Percentiles rank a stretch among this genome's conserved stretches.
Evolutionary conservation across 2,113 vertebrate species (phyloP).

Genomic region (Thryonomys swinderianus): DNA sequence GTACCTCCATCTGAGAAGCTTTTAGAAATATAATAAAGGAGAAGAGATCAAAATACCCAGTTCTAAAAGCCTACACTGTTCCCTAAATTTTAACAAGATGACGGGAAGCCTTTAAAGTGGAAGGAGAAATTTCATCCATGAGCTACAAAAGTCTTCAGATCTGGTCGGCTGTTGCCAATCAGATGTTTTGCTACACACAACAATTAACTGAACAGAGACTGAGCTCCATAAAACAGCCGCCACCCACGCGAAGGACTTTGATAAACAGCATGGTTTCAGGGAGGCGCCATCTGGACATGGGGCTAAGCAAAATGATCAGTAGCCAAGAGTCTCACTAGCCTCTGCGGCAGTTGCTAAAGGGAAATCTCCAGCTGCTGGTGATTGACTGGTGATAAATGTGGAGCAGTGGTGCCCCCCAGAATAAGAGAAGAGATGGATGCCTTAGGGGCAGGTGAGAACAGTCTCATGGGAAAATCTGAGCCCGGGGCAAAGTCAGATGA

Average conservation of each 20-base stretch:
- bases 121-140: not conserved
- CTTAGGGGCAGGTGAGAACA: accelerated
- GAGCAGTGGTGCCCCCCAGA: not conserved
- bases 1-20: not conserved
- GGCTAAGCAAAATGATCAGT: not conserved
- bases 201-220: not conserved
- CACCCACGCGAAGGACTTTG: not conserved
- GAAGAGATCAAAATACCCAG: not conserved
- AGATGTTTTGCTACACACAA: not conserved
- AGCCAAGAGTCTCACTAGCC: not conserved
- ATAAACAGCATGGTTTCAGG: not conserved
- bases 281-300: not conserved
- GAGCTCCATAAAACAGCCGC: not conserved
- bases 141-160: not conserved
- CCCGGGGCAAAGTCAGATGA: not conserved
- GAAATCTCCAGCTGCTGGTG: not conserved
- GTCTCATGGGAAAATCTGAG: not conserved
- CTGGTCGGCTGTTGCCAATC: not conserved
- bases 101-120: not conserved
- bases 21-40: not conserved
- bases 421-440: not conserved
- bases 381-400: not conserved
- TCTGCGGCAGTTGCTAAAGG: not conserved
- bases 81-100: slow-evolving; percentile 7
- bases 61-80: not conserved